Conservation (phyloP, 1,140 invertebrate species). For the Neodiprion fabricii region DNA sequence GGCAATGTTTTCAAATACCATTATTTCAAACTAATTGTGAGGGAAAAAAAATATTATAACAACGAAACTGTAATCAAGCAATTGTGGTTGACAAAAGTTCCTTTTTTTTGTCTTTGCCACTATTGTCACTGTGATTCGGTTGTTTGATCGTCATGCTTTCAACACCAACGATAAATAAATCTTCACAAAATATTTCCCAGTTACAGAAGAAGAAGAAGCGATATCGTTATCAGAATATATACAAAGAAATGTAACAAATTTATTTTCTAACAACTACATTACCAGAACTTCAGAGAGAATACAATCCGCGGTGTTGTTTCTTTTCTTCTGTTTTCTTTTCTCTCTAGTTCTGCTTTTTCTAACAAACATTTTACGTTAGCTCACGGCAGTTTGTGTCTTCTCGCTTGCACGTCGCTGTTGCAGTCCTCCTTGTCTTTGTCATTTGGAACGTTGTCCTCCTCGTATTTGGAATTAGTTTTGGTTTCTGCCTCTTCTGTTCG, state of each 20-base stretch:
- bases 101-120: no score
- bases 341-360: neutral
- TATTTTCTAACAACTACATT: neutral
- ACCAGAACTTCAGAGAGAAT: conserved; percentile 1
- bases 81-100: no score
- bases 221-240: no score
- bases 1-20: no score
- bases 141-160: no score
- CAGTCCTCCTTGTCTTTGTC: conserved; percentile 7
- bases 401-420: conserved; percentile 21
- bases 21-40: no score
- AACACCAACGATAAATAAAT: no score
- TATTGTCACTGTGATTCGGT: no score
- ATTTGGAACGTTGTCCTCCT: conserved; percentile 13
- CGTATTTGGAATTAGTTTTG: neutral
- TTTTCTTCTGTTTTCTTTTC: neutral
- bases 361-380: neutral
- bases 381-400: conserved; percentile 27
- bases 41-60: no score
- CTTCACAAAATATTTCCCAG: no score
- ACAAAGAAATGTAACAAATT: neutral
- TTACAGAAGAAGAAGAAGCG: no score
- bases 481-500: neutral
- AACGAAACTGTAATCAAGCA: no score
- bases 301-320: conserved; percentile 5